Evolutionary conservation across 2,113 vertebrate species (phyloP), one percentile per base, ranked within the genome.

Genomic region (Pseudopodoces humilis): DNA sequence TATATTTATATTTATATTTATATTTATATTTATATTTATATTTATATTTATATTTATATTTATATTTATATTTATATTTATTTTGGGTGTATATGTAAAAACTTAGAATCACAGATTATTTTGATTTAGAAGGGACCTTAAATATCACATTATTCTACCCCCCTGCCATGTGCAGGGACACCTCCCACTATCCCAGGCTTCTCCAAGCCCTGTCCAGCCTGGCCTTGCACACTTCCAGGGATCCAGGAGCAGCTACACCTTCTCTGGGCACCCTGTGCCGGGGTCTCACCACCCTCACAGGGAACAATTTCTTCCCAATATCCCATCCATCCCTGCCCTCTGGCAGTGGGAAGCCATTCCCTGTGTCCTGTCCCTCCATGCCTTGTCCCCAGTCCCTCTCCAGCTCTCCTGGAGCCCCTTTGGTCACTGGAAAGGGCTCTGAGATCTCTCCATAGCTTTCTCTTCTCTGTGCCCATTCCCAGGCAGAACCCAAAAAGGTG

Each of bases 171-270:
- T 15, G 8, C 56, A 87, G n/a, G 65, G 41, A 47, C 41, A 41
- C 3, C 8, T 70, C 0, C n/a, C n/a, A 30, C 56, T 9, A 0
- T 0, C 65, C 41, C 65, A 71, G 20, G 13, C 0, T 55, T 8
- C 4, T 86, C 46, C 63, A 44, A 68, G 13, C 25, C 11, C 16
- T 0, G 0, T 47, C 41, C 49, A 56, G 0, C 16, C 24, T 10
- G 58, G 7, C 3, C 58, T 50, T 25, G 50, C 31, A 7, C 58
- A 27, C 17, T 56, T 0, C 24, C 76, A 56, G 49, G 70, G 35
- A n/a, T 75, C 37, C 39, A 44, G 43, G 52, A 10, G 8, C 43
- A 75, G 43, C 35, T 60, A 65, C 50, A 58, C 24, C 50, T n/a
- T 20, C 35, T 49, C 60, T 58, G 60, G 60, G 7, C 3, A 22